Evolutionary conservation across 92 coral and sea anemone species (phyloP).

Genomic region (Zoanthus sansibaricus): DNA sequence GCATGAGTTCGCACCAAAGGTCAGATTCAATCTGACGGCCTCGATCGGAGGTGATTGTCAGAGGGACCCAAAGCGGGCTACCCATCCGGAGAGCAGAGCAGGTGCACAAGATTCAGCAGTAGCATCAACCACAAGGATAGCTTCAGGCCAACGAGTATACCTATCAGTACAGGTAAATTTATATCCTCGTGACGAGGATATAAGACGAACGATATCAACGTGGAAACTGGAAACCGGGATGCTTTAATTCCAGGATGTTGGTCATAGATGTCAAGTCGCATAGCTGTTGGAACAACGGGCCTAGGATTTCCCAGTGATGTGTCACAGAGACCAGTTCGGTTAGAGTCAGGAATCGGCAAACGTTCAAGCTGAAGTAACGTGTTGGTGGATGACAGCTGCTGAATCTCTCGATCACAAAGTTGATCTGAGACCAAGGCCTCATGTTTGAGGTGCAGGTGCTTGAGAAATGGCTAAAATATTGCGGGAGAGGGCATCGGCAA

Average conservation of each 20-base stretch:
- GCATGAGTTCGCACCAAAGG: too few species aligned
- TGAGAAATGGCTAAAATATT: constrained; percentile 8
- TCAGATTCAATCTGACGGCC: constrained; percentile 62
- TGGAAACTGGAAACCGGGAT: constrained; percentile 28
- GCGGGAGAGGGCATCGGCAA: constrained; percentile 17
- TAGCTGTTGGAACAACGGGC: constrained; percentile 12
- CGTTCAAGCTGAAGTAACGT: constrained; percentile 41
- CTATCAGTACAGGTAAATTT: constrained; percentile 38
- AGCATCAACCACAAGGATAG: too few species aligned
- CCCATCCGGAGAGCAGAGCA: constrained; percentile 21
- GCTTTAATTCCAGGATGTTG: constrained; percentile 49
- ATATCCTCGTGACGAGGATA: constrained; percentile 42
- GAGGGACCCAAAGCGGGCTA: constrained; percentile 45
- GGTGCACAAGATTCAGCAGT: constrained; percentile 25
- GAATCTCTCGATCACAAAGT: constrained; percentile 30
- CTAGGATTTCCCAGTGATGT: constrained; percentile 49
- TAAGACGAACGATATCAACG: constrained; percentile 39
- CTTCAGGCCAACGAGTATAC: constrained; percentile 38
- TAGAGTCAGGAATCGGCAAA: constrained; percentile 24
- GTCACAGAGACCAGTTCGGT: constrained; percentile 29
- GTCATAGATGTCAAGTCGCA: constrained; percentile 40
- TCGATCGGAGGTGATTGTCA: constrained; percentile 52
- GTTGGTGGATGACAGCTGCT: constrained; percentile 35
- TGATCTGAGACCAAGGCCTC: constrained; percentile 32
- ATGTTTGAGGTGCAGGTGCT: constrained; percentile 24